Evolutionary conservation across 2,888 invertebrate species (phyloP).

Genomic region (Erpobdella octoculata): DNA sequence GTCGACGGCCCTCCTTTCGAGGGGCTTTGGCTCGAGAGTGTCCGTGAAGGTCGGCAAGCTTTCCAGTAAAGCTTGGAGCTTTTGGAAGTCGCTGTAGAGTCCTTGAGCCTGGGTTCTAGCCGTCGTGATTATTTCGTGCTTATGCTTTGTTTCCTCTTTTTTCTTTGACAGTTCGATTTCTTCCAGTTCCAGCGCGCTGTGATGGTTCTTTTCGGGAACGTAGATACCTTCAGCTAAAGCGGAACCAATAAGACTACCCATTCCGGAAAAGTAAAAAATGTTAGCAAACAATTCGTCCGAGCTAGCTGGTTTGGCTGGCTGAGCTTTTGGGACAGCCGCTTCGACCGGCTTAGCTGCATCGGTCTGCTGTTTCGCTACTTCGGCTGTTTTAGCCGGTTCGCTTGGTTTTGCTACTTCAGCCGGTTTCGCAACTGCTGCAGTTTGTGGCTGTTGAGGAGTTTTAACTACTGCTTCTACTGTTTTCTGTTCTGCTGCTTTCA

Average conservation of each 20-base stretch:
- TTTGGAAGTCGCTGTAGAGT: constrained; percentile 33
- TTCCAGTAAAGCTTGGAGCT: constrained; percentile 34
- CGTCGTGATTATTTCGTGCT: constrained; percentile 29
- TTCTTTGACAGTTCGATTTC: constrained; percentile 29
- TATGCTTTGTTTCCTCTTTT: constrained; percentile 11
- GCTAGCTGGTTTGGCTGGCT: constrained; percentile 26
- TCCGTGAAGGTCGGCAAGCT: constrained; percentile 37
- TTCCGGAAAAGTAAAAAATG: constrained; percentile 40
- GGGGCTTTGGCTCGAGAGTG: constrained; percentile 22
- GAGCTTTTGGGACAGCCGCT: not conserved
- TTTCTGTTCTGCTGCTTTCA: not conserved
- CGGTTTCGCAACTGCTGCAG: not conserved
- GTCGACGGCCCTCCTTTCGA: constrained; percentile 23
- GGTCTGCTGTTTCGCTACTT: not conserved
- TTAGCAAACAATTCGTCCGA: constrained; percentile 37
- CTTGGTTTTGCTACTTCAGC: not conserved
- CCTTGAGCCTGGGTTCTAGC: constrained; percentile 36
- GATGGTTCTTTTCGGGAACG: constrained; percentile 34
- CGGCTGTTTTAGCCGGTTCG: not conserved
- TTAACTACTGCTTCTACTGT: not conserved
- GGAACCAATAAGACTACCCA: constrained; percentile 22
- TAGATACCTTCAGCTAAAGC: constrained; percentile 36
- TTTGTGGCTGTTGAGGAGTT: not conserved
- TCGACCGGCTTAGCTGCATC: not conserved
- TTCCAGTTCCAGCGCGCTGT: constrained; percentile 33